These are phyloP conservation scores for Eurois occulta DNA, from an alignment of 2,888 invertebrate species.

Conservation along the genomic window DNA sequence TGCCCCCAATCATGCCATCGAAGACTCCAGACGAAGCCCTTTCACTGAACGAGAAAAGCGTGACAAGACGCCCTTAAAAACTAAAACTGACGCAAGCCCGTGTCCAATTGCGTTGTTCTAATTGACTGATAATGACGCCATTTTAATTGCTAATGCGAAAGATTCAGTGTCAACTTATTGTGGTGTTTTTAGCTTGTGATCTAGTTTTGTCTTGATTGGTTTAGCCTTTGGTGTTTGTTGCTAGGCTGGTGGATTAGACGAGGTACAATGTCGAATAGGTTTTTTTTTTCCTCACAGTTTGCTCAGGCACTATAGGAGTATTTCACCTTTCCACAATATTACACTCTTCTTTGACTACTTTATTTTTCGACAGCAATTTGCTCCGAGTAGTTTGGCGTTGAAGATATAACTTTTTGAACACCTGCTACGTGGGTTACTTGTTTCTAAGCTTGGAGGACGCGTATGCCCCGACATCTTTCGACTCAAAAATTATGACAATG, in stretches of 20 bases:
- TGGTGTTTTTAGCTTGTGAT: constrained; percentile 30
- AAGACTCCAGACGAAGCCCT: constrained; percentile 77
- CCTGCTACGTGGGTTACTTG: too few species aligned
- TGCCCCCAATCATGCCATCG: constrained; percentile 45
- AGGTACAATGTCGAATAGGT: too few species aligned
- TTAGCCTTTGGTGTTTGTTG: constrained; percentile 31
- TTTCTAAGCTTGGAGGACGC: background rate
- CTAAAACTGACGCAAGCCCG: constrained; percentile 61
- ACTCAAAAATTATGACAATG: background rate
- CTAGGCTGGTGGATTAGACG: background rate
- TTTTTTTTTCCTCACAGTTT: background rate
- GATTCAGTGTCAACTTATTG: constrained; percentile 51
- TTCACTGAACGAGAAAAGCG: constrained; percentile 80
- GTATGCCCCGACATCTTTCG: background rate
- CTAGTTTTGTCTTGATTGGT: constrained; percentile 38
- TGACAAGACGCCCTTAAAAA: constrained; percentile 70
- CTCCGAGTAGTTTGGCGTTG: background rate
- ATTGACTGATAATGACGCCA: constrained; percentile 48
- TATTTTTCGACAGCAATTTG: background rate
- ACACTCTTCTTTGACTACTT: background rate
- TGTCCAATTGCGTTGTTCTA: constrained; percentile 51
- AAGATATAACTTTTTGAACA: background rate
- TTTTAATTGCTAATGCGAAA: constrained; percentile 50
- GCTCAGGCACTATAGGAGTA: background rate
- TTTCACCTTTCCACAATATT: background rate